Conservation (phyloP, 2,888 invertebrate genomes). For the Phlogophora meticulosa region DNA sequence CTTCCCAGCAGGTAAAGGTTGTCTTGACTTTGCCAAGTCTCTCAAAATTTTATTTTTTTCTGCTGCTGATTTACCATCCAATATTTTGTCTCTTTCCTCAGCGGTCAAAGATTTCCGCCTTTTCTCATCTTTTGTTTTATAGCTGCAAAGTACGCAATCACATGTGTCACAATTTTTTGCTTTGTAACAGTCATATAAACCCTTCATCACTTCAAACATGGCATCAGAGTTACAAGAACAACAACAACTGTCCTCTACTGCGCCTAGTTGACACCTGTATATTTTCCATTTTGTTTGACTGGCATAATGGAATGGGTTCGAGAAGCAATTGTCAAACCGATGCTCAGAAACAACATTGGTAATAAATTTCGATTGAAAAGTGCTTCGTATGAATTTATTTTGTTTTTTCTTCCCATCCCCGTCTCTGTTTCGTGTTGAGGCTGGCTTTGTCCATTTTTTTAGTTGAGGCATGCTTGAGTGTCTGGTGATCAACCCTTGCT, state of each 20-base stretch:
- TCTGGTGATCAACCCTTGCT: not conserved
- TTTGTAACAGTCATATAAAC: conserved; percentile 83
- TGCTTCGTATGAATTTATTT: conserved; percentile 11
- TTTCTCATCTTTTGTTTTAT: conserved; percentile 60
- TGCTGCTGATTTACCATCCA: conserved; percentile 36
- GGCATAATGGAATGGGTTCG: conserved; percentile 22
- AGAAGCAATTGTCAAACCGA: conserved; percentile 22
- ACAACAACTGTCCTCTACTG: conserved; percentile 58
- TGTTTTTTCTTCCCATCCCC: not conserved
- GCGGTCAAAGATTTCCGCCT: conserved; percentile 39
- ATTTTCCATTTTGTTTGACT: conserved; percentile 45
- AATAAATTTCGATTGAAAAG: conserved; percentile 43
- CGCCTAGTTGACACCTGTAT: conserved; percentile 47
- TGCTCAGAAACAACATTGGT: conserved; percentile 51
- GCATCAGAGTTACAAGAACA: conserved; percentile 78
- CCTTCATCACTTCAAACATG: conserved; percentile 86
- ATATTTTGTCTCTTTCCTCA: conserved; percentile 24
- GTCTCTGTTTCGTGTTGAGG: conserved; percentile 1
- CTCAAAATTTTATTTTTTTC: conserved; percentile 42
- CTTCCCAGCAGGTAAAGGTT: conserved; percentile 39
- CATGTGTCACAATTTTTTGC: conserved; percentile 82
- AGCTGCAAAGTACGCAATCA: conserved; percentile 80
- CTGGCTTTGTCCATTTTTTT: conserved; percentile 13
- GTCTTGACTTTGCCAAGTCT: conserved; percentile 29
- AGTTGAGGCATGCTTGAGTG: conserved; percentile 49